phyloP scores from a whole-genome alignment of 1,140 invertebrate genomes.

The Bombus pyrosoma region DNA sequence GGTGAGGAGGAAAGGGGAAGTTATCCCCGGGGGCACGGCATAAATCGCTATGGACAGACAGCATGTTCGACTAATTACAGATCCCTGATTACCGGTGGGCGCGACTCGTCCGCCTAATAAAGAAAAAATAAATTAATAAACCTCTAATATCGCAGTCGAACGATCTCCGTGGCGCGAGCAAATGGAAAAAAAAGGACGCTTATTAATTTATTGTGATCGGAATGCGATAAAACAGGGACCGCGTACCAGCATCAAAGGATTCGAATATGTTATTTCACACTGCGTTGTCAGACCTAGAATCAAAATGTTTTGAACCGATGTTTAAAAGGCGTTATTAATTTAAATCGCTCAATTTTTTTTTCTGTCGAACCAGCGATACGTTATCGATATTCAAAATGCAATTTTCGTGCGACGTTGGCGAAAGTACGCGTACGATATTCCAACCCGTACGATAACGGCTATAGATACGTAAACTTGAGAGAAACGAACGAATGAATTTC shows the following conservation, averaged over 20 bases:
- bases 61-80: constrained; percentile 81
- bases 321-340: constrained; percentile 24
- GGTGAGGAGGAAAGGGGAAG: constrained; percentile 34
- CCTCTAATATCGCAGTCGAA: constrained; percentile 72
- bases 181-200: constrained; percentile 64
- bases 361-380: not conserved
- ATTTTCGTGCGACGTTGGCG: not conserved
- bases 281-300: constrained; percentile 22
- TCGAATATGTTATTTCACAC: constrained; percentile 60
- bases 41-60: constrained; percentile 79
- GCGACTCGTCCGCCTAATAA: constrained; percentile 73
- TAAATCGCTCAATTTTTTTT: not conserved
- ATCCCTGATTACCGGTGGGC: constrained; percentile 79
- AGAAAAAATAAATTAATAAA: constrained; percentile 81
- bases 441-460: not conserved
- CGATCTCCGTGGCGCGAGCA: constrained; percentile 64
- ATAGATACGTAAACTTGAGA: too few species aligned
- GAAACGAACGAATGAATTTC: not conserved
- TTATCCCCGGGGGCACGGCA: constrained; percentile 70
- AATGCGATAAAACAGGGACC: constrained; percentile 64
- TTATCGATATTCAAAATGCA: not conserved
- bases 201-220: constrained; percentile 76
- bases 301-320: not conserved
- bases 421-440: not conserved
- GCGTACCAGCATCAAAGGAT: constrained; percentile 49